Evolutionary conservation across 2,888 invertebrate species (phyloP), one percentile per base, ranked within the genome.

Genomic region (Temnothorax ravouxi): DNA sequence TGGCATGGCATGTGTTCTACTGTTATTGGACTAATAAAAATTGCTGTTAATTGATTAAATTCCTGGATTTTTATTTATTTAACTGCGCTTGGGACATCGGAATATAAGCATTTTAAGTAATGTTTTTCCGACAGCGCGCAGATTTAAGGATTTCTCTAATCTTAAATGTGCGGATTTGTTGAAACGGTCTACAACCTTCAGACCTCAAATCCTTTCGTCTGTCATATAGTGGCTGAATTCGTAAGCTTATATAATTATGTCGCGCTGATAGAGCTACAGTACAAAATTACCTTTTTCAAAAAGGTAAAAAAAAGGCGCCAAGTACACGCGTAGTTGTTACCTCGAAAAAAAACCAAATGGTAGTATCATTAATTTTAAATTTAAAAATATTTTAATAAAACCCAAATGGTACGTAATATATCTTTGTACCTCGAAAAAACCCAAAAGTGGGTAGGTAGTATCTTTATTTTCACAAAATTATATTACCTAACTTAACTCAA

Each of bases 161-260:
- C 15, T 47, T 44, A 56, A 56, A 34, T 13, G 38, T 21, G 34
- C 8, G 47, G 18, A 47, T 38, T 59, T 18, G 79, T 56, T 34
- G 56, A 79, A 79, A 47, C 21, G 8, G 56, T 15, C 56, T 69
- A 59, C n/a, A 69, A 69, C 8, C 18, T 59, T 71, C 34, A 47
- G 59, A 47, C 59, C 29, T 29, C 29, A 29, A 29, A 29, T 29
- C 29, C 56, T 59, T 44, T 71, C n/a, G 59, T 59, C 71, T 71
- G 79, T 79, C 71, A 47, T 21, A 71, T 21, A 71, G 34, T 47
- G 34, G 71, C 34, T 47, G 47, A 34, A 34, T 38, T 18, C 21
- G 18, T 25, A 47, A 79, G 71, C 71, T 71, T 59, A n/a, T n/a
- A n/a, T n/a, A 59, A 79, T 79, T 79, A 71, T 79, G 71, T 56